phyloP scores from a whole-genome alignment of 1,140 invertebrate species.

The Trachymyrmex septentrionalis region DNA sequence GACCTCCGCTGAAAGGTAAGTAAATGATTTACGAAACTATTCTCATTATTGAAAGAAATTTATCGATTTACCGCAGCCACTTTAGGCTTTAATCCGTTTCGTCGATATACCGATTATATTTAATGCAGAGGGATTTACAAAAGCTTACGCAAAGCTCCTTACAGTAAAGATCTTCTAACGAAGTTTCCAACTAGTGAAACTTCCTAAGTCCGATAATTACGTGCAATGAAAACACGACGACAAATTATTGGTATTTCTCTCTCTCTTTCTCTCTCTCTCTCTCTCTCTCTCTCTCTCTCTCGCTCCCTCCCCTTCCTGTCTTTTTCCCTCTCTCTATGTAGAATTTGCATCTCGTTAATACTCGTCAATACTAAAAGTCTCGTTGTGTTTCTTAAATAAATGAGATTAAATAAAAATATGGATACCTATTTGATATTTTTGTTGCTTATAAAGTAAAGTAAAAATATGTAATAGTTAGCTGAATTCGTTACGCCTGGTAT shows the following conservation, averaged over 20 bases:
- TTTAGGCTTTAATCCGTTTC: slow-evolving; percentile 17
- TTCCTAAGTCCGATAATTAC: slow-evolving; percentile 68
- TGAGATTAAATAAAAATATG: neutral
- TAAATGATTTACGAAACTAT: slow-evolving; percentile 21
- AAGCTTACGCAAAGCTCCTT: slow-evolving; percentile 69
- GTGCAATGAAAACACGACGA: slow-evolving; percentile 56
- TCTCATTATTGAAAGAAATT: slow-evolving; percentile 4
- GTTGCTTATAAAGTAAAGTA: neutral
- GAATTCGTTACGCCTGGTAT: neutral
- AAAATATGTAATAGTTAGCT: neutral
- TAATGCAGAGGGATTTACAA: slow-evolving; percentile 67
- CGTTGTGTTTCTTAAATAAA: neutral
- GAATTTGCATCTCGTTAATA: neutral
- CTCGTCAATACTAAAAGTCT: neutral
- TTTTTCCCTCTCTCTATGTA: neutral
- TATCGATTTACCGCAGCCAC: neutral
- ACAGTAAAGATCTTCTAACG: slow-evolving; percentile 68
- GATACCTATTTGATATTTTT: neutral
- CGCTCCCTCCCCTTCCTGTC: neutral
- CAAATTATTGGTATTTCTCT: slow-evolving; percentile 23
- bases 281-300: neutral
- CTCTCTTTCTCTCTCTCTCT: neutral
- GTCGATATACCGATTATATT: slow-evolving; percentile 53
- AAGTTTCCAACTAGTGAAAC: slow-evolving; percentile 59
- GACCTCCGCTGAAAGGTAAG: slow-evolving; percentile 41